phyloP scores from a whole-genome alignment of 2,797 vertebrate genomes.

The Carduelis carduelis region DNA sequence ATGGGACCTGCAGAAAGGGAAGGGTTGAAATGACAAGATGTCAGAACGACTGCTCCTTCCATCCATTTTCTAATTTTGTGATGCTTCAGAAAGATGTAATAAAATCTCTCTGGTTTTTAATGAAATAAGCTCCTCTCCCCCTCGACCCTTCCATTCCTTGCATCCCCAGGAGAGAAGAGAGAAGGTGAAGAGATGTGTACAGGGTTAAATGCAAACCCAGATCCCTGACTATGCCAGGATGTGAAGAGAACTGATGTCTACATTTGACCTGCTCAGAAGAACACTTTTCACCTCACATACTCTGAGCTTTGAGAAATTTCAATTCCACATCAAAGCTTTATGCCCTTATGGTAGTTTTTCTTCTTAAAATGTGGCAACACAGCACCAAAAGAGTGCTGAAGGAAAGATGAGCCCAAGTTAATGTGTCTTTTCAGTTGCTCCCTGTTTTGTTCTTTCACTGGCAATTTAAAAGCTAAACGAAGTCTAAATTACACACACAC shows the following conservation, averaged over 20 bases:
- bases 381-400: background rate
- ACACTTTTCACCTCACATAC: background rate
- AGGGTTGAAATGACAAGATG: background rate
- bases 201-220: background rate
- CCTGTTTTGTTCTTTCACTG: background rate
- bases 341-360: background rate
- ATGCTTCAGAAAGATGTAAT: background rate
- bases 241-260: background rate
- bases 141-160: background rate
- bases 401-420: background rate
- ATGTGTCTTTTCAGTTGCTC: background rate
- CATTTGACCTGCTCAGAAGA: background rate
- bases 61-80: conserved; percentile 12
- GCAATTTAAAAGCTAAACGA: background rate
- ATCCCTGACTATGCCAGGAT: background rate
- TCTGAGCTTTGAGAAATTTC: background rate
- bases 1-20: background rate
- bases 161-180: background rate
- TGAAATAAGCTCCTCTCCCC: background rate
- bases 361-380: background rate
- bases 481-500: background rate
- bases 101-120: background rate
- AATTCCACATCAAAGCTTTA: background rate
- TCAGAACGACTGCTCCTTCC: background rate
- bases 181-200: background rate